Conservation (phyloP, 2,113 vertebrate species). For the Malurus alboscapulatus region DNA sequence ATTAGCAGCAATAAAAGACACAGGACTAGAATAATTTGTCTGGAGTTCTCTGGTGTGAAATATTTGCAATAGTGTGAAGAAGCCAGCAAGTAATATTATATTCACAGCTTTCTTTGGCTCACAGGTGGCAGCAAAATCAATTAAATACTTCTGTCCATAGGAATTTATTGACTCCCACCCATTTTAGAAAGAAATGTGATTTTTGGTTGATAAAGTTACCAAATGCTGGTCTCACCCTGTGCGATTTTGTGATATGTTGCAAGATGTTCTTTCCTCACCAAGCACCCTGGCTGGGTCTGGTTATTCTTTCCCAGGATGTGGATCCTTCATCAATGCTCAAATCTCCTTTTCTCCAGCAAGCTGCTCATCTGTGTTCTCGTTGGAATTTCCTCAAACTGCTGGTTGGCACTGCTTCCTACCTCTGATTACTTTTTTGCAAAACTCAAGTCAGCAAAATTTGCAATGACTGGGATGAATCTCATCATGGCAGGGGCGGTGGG, state of each 20-base stretch:
- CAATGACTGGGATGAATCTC: background rate
- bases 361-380: background rate
- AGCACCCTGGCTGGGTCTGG: background rate
- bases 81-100: slow-evolving; percentile 51
- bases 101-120: slow-evolving; percentile 44
- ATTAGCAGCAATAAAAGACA: slow-evolving; percentile 69
- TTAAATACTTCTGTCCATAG: slow-evolving; percentile 57
- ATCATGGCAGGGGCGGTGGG: background rate
- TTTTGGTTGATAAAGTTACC: slow-evolving; percentile 10
- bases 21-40: slow-evolving; percentile 63
- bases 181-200: slow-evolving; percentile 48
- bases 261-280: background rate
- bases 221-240: background rate
- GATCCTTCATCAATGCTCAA: background rate
- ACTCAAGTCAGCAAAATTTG: slow-evolving; percentile 19
- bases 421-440: background rate
- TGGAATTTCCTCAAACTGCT: background rate
- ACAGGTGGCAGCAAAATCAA: slow-evolving; percentile 69
- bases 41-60: slow-evolving; percentile 62
- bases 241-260: background rate
- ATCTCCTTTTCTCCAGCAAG: background rate
- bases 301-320: background rate
- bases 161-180: slow-evolving; percentile 53
- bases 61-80: slow-evolving; percentile 11
- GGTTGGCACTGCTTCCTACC: background rate